A percentile compares a stretch with the other conserved stretches of the same genome.
These are phyloP conservation scores for Nothobranchius kuhntae DNA, from an alignment of 2,113 vertebrate species.

Conservation along the genomic window DNA sequence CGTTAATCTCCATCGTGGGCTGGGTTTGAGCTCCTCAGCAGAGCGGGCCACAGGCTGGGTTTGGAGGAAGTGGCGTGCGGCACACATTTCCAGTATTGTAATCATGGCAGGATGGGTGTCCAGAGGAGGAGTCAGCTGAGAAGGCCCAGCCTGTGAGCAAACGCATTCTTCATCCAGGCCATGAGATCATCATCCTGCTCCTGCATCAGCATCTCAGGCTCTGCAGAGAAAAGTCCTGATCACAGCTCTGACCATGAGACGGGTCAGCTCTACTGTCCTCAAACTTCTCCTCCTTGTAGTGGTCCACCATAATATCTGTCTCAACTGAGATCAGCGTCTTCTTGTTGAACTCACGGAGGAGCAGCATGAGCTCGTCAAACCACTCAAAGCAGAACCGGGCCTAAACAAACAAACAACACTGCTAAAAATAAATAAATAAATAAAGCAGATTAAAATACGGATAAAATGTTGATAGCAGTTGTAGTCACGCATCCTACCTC, in stretches of 20 bases:
- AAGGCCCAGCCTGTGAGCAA: not conserved
- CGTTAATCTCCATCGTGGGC: constrained; percentile 95
- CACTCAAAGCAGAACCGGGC: constrained; percentile 98
- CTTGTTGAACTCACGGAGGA: constrained; percentile 92
- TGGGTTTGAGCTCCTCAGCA: constrained; percentile 91
- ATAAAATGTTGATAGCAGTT: too few relatives aligned
- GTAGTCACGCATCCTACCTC: constrained; percentile 81
- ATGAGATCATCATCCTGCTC: constrained; percentile 88
- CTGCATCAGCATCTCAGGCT: constrained; percentile 82
- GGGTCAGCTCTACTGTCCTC: constrained; percentile 69
- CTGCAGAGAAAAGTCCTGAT: constrained; percentile 60
- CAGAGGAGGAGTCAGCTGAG: constrained; percentile 88
- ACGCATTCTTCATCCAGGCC: constrained; percentile 92
- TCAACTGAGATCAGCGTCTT: constrained; percentile 96
- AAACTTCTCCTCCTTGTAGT: constrained; percentile 96
- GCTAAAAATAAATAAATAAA: too few relatives aligned
- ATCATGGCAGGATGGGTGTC: constrained; percentile 97
- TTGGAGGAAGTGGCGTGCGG: constrained; percentile 94
- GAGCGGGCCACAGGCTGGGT: constrained; percentile 93
- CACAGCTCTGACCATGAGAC: not conserved
- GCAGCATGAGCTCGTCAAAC: constrained; percentile 94
- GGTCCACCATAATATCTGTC: constrained; percentile 96
- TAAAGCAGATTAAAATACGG: too few relatives aligned
- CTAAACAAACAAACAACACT: constrained; percentile 63
- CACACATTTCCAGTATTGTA: constrained; percentile 97